Base-by-base conservation (phyloP, 2,888 invertebrate genomes). In the Erebia ligea region DNA sequence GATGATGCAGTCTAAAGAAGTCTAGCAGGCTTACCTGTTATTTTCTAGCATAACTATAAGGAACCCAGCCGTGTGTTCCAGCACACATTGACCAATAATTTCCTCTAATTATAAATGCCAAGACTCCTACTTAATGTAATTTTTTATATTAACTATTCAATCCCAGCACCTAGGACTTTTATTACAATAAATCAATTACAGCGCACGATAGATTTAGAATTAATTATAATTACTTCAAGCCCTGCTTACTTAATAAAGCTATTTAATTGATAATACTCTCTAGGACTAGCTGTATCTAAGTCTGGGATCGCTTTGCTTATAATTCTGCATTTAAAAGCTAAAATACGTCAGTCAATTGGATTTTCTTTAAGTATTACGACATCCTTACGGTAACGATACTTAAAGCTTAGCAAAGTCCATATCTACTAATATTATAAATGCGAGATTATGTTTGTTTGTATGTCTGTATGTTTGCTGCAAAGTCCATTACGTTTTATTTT, bases 221-320 rank as follows among this genome's bases (percentile, higher is more conserved):
- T 66, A 66, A 57, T 67, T 62, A 67, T 69, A 62, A 68, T 72
- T 64, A 68, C 70, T 50, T 50, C 42, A 50, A 58, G 70, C 21
- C 61, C 25, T 40, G 19, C 19, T 45, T 72, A 71, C 62, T 69
- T 73, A 74, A 74, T 74, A 34, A 74, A 74, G 74, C 73, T 74
- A 73, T 74, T 71, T 73, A 74, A 71, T 74, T 74, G 74, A 74
- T 74, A 34, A 69, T 73, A 70, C 67, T 73, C 71, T 71, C 72
- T 73, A 71, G 69, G 59, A 61, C 67, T 61, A 69, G 67, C 59
- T 71, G 50, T 74, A 74, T 74, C 74, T 74, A 11, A 19, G 67
- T 61, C 70, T 74, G 67, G 61, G 67, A 74, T 74, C 74, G 68
- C 42, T 59, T 63, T 54, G 61, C 68, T 65, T 73, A 73, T 74